Conservation (phyloP, 2,888 invertebrate genomes). For the Amphipyra tragopoginis region DNA sequence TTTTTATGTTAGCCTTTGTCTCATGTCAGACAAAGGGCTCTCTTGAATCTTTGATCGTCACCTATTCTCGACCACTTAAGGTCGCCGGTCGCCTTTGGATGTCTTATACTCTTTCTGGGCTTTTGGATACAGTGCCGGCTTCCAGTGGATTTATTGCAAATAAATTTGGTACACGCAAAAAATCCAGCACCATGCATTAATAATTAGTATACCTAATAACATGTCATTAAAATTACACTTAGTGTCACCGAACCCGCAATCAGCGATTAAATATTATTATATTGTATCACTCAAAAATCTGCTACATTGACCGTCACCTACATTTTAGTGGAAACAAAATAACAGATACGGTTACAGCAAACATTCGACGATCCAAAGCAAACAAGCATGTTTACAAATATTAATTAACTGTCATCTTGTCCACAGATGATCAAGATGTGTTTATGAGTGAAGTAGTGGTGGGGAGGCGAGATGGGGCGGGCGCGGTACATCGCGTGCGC, state of each 20-base stretch:
- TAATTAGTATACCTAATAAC: no score
- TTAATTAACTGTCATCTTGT: slow-evolving; percentile 58
- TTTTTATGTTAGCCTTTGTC: slow-evolving; percentile 24
- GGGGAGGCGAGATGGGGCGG: slow-evolving; percentile 74
- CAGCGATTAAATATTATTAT: background rate
- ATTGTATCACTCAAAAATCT: background rate
- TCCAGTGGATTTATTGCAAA: no score
- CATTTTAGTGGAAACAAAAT: slow-evolving; percentile 1
- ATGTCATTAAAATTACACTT: background rate
- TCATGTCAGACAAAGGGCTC: slow-evolving; percentile 31
- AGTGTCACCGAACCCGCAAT: background rate
- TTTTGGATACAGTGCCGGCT: no score
- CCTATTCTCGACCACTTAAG: slow-evolving; percentile 22
- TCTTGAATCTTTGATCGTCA: slow-evolving; percentile 26
- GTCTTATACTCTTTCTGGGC: no score
- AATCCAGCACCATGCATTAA: no score
- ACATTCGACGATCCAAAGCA: slow-evolving; percentile 1
- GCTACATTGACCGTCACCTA: background rate
- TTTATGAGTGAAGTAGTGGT: slow-evolving; percentile 78
- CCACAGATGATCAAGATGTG: slow-evolving; percentile 79
- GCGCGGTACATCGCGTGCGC: slow-evolving; percentile 78
- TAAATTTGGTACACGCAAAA: no score
- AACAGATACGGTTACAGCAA: background rate
- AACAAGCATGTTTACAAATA: slow-evolving; percentile 22
- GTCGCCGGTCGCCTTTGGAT: background rate